Evolutionary conservation across 2,888 invertebrate genomes (phyloP), one percentile per base, ranked within the genome.

Genomic region (Keiferia lycopersicella): DNA sequence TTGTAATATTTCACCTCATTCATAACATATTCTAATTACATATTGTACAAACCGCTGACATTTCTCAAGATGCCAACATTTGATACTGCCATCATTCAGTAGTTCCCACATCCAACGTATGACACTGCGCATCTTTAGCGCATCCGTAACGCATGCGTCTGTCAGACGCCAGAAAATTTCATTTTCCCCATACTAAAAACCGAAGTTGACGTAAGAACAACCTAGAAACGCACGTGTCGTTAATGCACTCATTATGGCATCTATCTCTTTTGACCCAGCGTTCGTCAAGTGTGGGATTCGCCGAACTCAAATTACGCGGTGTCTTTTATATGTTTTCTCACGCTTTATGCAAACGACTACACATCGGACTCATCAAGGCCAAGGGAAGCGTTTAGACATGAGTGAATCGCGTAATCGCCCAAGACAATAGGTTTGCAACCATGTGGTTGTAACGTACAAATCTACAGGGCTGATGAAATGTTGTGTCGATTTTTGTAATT

Each of bases 371-470:
- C 20, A 58, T 39, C 58, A 58, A 58, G 58, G 58, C 39, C 56
- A 56, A 56, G 56, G 56, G 26, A 16, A 22, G 20, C 18, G 8
- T 22, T 51, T 51, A 34, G 30, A 56, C 56, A 22, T 58, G 58
- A 38, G 58, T 39, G 22, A 58, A 58, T 58, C 39, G 58, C 58
- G 58, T 58, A 58, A 58, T 58, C 16, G 10, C 10, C 34, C 10
- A 57, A 58, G 58, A 58, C 58, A 58, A 58, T 58, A 14, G 58
- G 10, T 58, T 58, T 58, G 38, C 39, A 58, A 58, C 57, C 11
- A 39, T 16, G 16, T 39, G 22, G 20, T 26, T 22, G 56, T 56
- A 26, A 34, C n/a, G n/a, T n/a, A n/a, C n/a, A n/a, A n/a, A n/a
- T n/a, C n/a, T n/a, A n/a, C n/a, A n/a, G n/a, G n/a, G 56, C 12